Base-by-base conservation (phyloP, 2,113 vertebrate genomes). In the Callionymus lyra region DNA sequence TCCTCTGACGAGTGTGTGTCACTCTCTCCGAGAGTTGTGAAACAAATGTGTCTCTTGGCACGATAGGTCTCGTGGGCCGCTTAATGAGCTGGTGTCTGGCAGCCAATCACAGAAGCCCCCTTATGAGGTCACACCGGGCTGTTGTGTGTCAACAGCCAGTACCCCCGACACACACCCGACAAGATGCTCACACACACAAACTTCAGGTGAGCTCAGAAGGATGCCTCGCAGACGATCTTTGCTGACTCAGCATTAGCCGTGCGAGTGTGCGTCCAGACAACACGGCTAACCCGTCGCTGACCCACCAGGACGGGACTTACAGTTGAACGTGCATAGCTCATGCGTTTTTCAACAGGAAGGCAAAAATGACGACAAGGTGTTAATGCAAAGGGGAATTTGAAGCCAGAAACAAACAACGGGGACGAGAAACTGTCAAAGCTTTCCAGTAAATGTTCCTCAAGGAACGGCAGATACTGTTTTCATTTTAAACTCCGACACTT, bases 41-140 rank as follows among this genome's bases (percentile, higher is more conserved):
- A 81, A 72, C 78, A 81, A 81, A 81, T 58, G 78, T 66, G 65
- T 76, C 61, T 45, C 15, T 47, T 79, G 50, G 59, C 74, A 64
- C 47, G 0, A 21, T 65, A 41, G n/a, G 50, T 54, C 4, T 10
- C 40, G 60, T n/a, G 17, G 59, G 63, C 6, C 6, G 68, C 47
- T 58, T 70, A 76, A 77, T 70, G 57, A 69, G 68, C 72, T 54
- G 53, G 38, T 36, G 39, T 47, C 68, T 79, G 73, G 75, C 68
- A 65, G 61, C 69, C 71, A 67, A 75, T 75, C 68, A 57, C 15
- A 46, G 63, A 1, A 51, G 48, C 49, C 69, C 60, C 16, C 59
- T 59, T 67, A 54, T 51, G 43, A 61, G 65, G 46, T 76, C 55
- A 17, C 76, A 66, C 79, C 44, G 10, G 35, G 50, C 52, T 50